These are phyloP conservation scores for Crypturellus tataupa DNA, from an alignment of 2,797 vertebrate genomes.

Conservation along the genomic window DNA sequence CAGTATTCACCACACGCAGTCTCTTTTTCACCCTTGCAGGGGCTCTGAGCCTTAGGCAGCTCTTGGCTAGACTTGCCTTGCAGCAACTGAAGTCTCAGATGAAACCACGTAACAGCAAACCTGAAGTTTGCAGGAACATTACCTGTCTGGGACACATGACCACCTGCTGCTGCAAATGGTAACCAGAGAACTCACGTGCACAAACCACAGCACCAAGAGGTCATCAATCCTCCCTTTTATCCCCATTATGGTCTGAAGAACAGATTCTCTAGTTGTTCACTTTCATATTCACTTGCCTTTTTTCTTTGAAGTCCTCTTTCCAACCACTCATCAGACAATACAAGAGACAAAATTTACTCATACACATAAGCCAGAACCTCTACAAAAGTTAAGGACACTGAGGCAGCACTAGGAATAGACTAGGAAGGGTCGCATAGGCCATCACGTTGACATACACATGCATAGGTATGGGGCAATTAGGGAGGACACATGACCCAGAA, in stretches of 20 bases:
- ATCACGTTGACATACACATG: conserved; percentile 65
- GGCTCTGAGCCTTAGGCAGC: neutral
- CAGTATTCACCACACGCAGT: neutral
- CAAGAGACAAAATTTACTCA: neutral
- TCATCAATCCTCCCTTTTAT: neutral
- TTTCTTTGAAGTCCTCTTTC: neutral
- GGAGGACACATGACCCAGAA: conserved; percentile 20
- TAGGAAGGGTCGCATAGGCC: conserved; percentile 11
- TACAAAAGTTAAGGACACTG: conserved; percentile 32
- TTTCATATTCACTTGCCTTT: neutral
- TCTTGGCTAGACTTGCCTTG: neutral
- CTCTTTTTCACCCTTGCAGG: neutral
- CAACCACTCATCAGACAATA: conserved; percentile 28
- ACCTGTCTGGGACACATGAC: neutral
- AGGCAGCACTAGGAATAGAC: conserved; percentile 22
- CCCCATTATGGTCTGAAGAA: neutral
- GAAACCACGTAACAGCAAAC: neutral
- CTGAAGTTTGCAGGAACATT: neutral
- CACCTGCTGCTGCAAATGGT: neutral
- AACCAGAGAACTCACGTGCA: neutral
- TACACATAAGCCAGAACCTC: conserved; percentile 28
- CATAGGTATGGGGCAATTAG: neutral
- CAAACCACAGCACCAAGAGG: neutral
- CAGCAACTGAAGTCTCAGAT: neutral
- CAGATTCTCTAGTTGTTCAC: neutral